Conservation (phyloP, 2,113 vertebrate genomes). For the Maccullochella peelii region DNA sequence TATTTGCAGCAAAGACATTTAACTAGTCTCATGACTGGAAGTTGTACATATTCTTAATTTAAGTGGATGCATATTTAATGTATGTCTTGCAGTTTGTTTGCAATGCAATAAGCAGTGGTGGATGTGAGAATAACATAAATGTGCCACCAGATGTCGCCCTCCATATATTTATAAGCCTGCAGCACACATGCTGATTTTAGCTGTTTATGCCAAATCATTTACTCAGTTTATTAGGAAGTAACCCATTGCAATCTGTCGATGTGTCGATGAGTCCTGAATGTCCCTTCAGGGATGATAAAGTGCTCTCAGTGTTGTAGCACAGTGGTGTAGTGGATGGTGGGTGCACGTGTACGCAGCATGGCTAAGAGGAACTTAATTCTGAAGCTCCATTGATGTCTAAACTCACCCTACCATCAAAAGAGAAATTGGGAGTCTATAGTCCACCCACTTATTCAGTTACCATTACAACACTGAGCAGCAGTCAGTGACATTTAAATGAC, state of each 20-base stretch:
- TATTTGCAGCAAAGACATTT: constrained; percentile 20
- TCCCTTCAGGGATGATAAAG: not conserved
- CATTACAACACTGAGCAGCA: not conserved
- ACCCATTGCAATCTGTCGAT: constrained; percentile 1
- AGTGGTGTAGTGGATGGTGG: not conserved
- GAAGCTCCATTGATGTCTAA: constrained; percentile 2
- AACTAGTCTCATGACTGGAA: not conserved
- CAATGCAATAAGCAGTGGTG: constrained; percentile 4
- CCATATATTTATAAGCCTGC: not conserved
- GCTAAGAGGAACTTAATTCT: not conserved
- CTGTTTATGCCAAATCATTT: not conserved
- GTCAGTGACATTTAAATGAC: constrained; percentile 19
- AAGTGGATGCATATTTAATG: constrained; percentile 11
- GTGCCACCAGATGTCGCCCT: constrained; percentile 50
- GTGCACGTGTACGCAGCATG: not conserved
- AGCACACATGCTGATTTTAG: constrained; percentile 1
- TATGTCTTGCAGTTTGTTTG: constrained; percentile 18
- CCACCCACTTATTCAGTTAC: not conserved
- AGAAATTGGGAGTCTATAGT: not conserved
- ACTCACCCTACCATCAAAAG: not conserved
- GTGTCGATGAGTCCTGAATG: not conserved
- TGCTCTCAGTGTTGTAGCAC: not conserved
- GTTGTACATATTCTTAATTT: constrained; percentile 16
- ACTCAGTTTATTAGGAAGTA: constrained; percentile 1
- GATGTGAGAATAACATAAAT: not conserved